A percentile compares a stretch with the other conserved stretches of the same genome.
phyloP scores from a whole-genome alignment of 2,888 invertebrate genomes.

The Chalcis sispes region DNA sequence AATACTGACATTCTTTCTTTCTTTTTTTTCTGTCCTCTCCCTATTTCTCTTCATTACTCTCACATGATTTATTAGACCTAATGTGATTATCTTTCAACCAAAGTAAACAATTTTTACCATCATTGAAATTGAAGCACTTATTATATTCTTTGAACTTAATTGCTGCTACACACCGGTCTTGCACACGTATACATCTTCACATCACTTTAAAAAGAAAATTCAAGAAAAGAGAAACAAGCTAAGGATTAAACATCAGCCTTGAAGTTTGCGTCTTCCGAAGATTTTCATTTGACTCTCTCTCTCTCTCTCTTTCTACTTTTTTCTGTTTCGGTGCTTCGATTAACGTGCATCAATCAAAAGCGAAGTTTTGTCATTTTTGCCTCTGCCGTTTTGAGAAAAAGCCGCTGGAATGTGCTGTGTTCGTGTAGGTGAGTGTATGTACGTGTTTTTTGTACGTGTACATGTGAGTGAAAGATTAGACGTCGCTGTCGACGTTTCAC shows the following conservation, averaged over 20 bases:
- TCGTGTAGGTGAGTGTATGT: background rate
- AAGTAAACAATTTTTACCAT: background rate
- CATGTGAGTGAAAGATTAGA: background rate
- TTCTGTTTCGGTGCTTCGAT: no score
- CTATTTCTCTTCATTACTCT: background rate
- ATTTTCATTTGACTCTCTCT: background rate
- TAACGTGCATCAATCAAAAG: background rate
- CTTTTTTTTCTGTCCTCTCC: no score
- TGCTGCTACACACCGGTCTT: background rate
- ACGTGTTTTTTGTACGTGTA: background rate
- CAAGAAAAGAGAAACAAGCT: background rate
- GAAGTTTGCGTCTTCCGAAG: background rate
- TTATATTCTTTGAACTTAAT: background rate
- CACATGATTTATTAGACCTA: background rate
- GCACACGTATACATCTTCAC: background rate
- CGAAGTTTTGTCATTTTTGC: background rate
- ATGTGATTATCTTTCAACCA: background rate
- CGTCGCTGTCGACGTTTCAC: constrained; percentile 28
- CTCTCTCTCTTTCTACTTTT: no score
- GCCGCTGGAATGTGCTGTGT: constrained; percentile 5
- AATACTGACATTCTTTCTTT: constrained; percentile 17
- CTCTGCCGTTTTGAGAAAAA: background rate
- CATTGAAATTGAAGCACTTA: background rate
- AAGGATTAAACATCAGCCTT: constrained; percentile 3
- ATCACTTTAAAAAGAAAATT: background rate